Evolutionary conservation across 2,888 invertebrate genomes (phyloP), one percentile per base, ranked within the genome.

Genomic region (Heterodera filipjevi): DNA sequence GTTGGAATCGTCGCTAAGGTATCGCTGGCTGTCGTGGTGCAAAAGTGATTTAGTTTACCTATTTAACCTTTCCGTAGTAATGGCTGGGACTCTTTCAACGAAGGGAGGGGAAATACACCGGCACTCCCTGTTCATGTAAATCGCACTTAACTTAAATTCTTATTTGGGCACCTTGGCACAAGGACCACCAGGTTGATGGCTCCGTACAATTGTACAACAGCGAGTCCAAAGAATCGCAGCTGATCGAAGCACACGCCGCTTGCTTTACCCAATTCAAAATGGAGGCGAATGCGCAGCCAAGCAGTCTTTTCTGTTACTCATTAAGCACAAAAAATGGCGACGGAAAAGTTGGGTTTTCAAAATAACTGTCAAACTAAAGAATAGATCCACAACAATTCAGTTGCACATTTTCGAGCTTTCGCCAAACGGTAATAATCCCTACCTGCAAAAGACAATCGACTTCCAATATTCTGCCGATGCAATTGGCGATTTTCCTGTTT

Each of bases 181-280:
- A 96, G 91, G 95, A 97, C 91, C 95, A 95, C 90, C 93, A 98
- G 86, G 99, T 99, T 0, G 96, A 96, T 39, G 99, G 99, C 74
- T 95, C 95, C 8, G 99, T 99, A 98, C 99, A 99, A 90, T 92
- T 99, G 83, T 99, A 99, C 90, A 97, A 96, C 0, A 96, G 96
- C 64, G 98, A 99, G 90, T 93, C 97, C 83, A 97, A 97, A 90
- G 97, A 97, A 87, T 96, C 96, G 12, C 99, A 99, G 90, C 97
- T 98, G 0, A 99, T 99, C 89, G 96, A 96, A 90, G 96, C 98
- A 12, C 98, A 99, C 90, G 97, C 97, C 0, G 97, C 97, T 2
- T 94, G 96, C 46, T 98, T 99, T 91, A 94, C 96, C 76, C 94
- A 94, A 71, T 96, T 97, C 91, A 96, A 96, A 91, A 93, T 95